Evolutionary conservation across 2,113 vertebrate genomes (phyloP).

Genomic region (Ranitomeya imitator): DNA sequence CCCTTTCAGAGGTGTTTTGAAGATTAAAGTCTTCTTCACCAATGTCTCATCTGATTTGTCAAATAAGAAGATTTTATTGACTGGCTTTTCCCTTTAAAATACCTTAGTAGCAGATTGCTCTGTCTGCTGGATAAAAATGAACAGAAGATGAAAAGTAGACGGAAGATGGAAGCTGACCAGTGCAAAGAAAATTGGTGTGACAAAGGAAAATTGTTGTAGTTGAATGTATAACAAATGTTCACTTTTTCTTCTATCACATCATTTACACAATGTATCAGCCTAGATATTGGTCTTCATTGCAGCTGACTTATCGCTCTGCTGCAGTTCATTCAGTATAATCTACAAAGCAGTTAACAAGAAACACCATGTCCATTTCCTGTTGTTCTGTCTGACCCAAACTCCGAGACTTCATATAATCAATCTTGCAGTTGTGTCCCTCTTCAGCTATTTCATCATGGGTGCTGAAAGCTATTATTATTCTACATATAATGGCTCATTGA

Average conservation of each 20-base stretch:
- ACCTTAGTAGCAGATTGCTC: not conserved
- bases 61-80: not conserved
- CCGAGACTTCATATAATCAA: slow-evolving; percentile 22
- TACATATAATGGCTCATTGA: slow-evolving; percentile 56
- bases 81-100: not conserved
- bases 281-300: not conserved
- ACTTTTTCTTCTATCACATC: not conserved
- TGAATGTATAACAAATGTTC: not conserved
- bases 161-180: not conserved
- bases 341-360: not conserved
- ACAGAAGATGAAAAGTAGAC: not conserved
- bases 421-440: slow-evolving; percentile 29
- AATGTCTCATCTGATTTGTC: not conserved
- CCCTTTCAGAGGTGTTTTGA: not conserved
- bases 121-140: not conserved
- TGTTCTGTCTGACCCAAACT: slow-evolving; percentile 41
- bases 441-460: slow-evolving; percentile 36
- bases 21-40: not conserved
- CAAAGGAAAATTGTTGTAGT: not conserved
- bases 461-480: slow-evolving; percentile 50
- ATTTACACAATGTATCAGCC: not conserved
- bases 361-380: not conserved
- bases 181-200: not conserved
- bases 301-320: not conserved
- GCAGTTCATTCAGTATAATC: not conserved